phyloP scores from a whole-genome alignment of 35 echinoderm and acorn worm species.

The Heliocidaris erythrogramma region DNA sequence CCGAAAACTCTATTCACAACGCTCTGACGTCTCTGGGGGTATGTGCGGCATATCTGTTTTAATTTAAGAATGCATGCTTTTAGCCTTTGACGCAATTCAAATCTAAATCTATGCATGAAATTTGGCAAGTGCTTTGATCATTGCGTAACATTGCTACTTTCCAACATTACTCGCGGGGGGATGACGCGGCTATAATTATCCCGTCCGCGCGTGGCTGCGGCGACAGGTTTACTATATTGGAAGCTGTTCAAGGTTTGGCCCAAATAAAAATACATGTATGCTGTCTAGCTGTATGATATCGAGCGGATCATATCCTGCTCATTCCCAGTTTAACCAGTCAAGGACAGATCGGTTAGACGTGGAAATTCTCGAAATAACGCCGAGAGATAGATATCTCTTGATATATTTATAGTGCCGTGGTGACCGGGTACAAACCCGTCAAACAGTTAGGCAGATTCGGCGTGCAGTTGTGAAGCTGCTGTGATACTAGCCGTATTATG shows the following conservation, averaged over 20 bases:
- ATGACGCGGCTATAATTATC: not conserved
- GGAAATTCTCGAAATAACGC: conserved; percentile 26
- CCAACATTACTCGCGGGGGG: not conserved
- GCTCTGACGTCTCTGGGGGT: not conserved
- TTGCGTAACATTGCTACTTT: conserved; percentile 2
- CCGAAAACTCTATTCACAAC: not conserved
- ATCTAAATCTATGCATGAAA: not conserved
- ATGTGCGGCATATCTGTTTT: not conserved
- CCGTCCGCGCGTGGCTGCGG: not conserved
- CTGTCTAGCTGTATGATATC: conserved; percentile 9
- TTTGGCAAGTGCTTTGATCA: not conserved
- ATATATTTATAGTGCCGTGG: not conserved
- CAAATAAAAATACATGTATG: not conserved
- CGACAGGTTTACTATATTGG: not conserved
- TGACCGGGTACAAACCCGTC: not conserved
- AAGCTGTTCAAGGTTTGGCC: not conserved
- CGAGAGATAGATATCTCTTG: not conserved
- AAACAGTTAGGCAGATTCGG: not conserved
- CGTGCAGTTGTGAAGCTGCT: too few relatives aligned
- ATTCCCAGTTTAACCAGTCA: not conserved
- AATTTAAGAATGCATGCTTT: not conserved
- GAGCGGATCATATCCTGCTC: conserved; percentile 13
- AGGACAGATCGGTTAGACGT: conserved; percentile 14
- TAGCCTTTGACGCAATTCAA: not conserved
- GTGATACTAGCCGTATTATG: too few relatives aligned